Evolutionary conservation across 2,113 vertebrate genomes (phyloP).

Genomic region (Trachemys scripta): DNA sequence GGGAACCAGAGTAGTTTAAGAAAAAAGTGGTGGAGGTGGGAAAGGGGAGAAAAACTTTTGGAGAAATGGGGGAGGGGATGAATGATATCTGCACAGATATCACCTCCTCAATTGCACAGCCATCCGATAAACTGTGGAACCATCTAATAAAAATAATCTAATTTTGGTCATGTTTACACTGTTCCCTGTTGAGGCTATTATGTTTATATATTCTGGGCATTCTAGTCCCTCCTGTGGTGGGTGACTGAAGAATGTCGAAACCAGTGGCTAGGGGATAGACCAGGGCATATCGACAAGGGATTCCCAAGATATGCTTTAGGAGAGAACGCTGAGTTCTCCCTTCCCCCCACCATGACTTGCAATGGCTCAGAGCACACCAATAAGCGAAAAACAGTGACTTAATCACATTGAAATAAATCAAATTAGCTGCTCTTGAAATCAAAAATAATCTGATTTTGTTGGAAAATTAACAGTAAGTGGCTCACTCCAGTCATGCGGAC

Average conservation of each 20-base stretch:
- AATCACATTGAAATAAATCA: background rate
- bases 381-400: background rate
- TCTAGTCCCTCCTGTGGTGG: background rate
- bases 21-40: background rate
- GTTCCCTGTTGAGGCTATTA: background rate
- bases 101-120: background rate
- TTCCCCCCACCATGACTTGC: rapidly evolving
- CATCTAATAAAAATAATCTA: background rate
- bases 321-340: background rate
- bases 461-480: background rate
- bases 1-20: background rate
- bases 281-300: background rate
- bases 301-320: background rate
- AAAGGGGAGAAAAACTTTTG: background rate
- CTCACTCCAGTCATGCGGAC: background rate
- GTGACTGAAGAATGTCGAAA: background rate
- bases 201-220: background rate
- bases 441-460: background rate
- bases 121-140: background rate
- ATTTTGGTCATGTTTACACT: background rate
- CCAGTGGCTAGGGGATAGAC: background rate
- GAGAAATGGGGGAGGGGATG: background rate
- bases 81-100: background rate
- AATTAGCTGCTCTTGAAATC: background rate
- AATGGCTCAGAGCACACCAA: rapidly evolving